These are phyloP conservation scores for Pungitius pungitius DNA, from an alignment of 2,113 vertebrate genomes.

Conservation along the genomic window DNA sequence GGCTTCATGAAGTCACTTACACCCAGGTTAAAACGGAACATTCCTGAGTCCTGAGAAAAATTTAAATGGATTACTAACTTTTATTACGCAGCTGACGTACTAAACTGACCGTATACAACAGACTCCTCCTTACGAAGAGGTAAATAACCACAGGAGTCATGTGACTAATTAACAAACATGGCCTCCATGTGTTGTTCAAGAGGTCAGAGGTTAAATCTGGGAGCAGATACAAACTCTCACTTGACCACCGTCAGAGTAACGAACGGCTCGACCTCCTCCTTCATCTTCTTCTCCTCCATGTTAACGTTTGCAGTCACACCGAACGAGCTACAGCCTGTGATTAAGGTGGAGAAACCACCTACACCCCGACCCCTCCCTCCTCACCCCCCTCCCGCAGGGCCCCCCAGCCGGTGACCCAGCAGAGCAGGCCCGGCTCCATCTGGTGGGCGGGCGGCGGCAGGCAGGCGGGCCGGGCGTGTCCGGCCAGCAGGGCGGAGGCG, in stretches of 20 bases:
- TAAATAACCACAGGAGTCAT: no score
- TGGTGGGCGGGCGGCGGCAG: conserved; percentile 87
- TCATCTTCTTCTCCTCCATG: no score
- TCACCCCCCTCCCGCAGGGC: conserved; percentile 86
- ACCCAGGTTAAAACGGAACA: not conserved
- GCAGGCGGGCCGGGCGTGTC: conserved; percentile 85
- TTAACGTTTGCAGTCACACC: no score
- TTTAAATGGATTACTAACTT: not conserved
- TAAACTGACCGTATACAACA: no score
- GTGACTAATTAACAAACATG: no score
- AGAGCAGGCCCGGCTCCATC: conserved; percentile 86
- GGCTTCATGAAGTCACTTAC: not conserved
- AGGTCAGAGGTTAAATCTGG: not conserved
- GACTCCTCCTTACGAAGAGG: no score
- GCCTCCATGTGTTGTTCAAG: not conserved
- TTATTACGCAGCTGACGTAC: no score
- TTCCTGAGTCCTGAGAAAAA: not conserved
- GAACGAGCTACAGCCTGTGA: no score
- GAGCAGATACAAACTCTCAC: not conserved
- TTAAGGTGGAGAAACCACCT: no score
- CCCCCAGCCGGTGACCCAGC: conserved; percentile 97
- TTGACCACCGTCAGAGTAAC: not conserved
- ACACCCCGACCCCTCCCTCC: conserved; percentile 1
- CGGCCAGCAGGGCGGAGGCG: conserved; percentile 49
- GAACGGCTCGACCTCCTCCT: no score